Evolutionary conservation across 2,888 invertebrate species (phyloP).

Genomic region (Apamea anceps): DNA sequence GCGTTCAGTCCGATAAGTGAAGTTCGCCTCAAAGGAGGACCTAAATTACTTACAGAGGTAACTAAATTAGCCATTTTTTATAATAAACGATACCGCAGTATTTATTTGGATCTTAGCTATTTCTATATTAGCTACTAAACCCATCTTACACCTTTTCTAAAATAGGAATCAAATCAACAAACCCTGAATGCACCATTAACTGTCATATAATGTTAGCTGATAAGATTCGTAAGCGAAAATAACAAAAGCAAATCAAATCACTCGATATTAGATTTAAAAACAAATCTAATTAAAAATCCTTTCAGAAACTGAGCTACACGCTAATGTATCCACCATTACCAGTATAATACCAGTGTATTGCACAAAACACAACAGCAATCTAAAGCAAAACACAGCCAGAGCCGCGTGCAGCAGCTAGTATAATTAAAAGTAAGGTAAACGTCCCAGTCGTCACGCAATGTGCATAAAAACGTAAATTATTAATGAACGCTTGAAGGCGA

Average conservation of each 20-base stretch:
- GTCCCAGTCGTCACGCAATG: conserved; percentile 65
- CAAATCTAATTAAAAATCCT: neutral
- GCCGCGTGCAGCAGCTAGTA: conserved; percentile 55
- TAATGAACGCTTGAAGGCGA: conserved; percentile 68
- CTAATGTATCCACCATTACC: conserved; percentile 2
- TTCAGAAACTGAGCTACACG: neutral
- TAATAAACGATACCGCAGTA: too few species aligned
- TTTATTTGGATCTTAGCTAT: too few species aligned
- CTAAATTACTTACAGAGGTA: too few species aligned
- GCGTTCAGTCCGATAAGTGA: too few species aligned
- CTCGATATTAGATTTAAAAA: neutral
- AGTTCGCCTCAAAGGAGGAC: too few species aligned
- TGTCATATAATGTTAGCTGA: neutral
- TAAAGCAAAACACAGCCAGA: conserved; percentile 35
- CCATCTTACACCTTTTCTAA: neutral
- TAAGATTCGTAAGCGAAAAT: neutral
- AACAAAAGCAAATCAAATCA: neutral
- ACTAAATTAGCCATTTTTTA: too few species aligned
- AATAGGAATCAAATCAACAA: neutral
- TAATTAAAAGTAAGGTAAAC: conserved; percentile 66
- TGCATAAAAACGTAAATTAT: conserved; percentile 70
- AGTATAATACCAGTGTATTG: conserved; percentile 29
- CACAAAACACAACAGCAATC: conserved; percentile 21
- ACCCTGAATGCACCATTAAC: neutral
- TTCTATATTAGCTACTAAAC: too few species aligned